phyloP scores from a whole-genome alignment of 37 sponge, comb jelly and placozoan species.

The Cliona cf. orientalis region DNA sequence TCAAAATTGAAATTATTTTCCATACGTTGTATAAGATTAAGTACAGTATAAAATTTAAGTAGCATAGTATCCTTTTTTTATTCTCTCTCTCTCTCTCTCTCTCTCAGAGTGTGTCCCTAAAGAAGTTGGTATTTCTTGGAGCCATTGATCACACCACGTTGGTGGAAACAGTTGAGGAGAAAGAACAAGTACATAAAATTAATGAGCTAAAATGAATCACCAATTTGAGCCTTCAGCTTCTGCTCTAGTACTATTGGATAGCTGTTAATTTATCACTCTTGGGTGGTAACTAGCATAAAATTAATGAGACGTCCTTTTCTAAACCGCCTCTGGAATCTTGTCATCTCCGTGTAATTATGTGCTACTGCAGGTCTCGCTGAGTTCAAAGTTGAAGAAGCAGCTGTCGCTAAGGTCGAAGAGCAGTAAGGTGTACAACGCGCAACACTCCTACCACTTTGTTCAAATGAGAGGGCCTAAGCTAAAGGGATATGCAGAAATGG shows the following conservation, averaged over 20 bases:
- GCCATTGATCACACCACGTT: slow-evolving; percentile 47
- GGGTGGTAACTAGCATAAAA: too few relatives aligned
- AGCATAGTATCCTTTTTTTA: too few relatives aligned
- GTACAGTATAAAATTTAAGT: too few relatives aligned
- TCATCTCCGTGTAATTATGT: too few relatives aligned
- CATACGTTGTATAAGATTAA: too few relatives aligned
- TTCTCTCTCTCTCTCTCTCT: neutral
- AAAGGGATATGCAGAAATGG: slow-evolving; percentile 76
- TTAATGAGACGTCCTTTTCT: too few relatives aligned
- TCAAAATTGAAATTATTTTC: too few relatives aligned
- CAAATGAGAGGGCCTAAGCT: slow-evolving; percentile 55
- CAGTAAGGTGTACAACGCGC: neutral
- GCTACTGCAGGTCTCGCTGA: neutral
- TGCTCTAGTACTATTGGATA: too few relatives aligned
- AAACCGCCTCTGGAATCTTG: too few relatives aligned
- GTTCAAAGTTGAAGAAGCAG: slow-evolving; percentile 14
- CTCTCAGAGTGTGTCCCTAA: neutral
- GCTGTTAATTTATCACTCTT: too few relatives aligned
- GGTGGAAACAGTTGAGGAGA: slow-evolving; percentile 11
- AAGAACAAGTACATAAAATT: slow-evolving; percentile 28
- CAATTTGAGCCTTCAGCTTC: too few relatives aligned
- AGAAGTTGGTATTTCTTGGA: slow-evolving; percentile 60
- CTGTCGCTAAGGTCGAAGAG: neutral
- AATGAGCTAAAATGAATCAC: too few relatives aligned
- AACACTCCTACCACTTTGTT: slow-evolving; percentile 35